Base-by-base conservation (phyloP, 2,888 invertebrate genomes). In the Melanostoma scalare region DNA sequence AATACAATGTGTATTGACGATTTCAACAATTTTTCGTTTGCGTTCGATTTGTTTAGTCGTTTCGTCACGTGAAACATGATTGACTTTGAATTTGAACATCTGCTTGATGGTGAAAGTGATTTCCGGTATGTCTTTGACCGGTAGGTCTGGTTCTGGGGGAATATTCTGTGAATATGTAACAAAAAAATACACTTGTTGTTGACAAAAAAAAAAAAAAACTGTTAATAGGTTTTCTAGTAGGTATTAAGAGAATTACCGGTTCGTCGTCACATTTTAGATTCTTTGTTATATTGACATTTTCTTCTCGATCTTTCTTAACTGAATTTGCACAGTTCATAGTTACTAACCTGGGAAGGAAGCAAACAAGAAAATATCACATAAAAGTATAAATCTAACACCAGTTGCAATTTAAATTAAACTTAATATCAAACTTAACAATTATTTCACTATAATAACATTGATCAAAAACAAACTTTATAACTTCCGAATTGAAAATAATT, bases 1-100 rank as follows among this genome's bases (percentile, higher is more conserved):
- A 3, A 95, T 91, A 87, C 93, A 93, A 50, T 93, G 91, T 68
- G 93, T 91, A 73, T 93, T 92, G 0, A 96, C 91, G 6, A 92
- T 90, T 75, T 93, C 92, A 10, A 95, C 91, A 75, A 96, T 93
- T 71, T 93, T 90, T 87, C 94, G 93, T n/a, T 93, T 93, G 67
- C 96, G 91, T 52, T 91, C 90, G 6, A 93, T 48, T 61, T 89
- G 87, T 3, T 89, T 88, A 5, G 53, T 55, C 1, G 86, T 87
- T 10, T 71, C 31, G 6, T 75, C 81, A 6, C 74, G 69, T 6
- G 6, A 77, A 69, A 0, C 88, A 87, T 8, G 86, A 75, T 1
- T 60, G 9, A 46, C 30, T 20, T 50, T 58, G 4, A 20, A 81
- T 4, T 31, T 52, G 20, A 20, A 86, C 79, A n/a, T 48, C 42